These are phyloP conservation scores for Laticauda laticaudata DNA, from an alignment of 2,113 vertebrate species.

Conservation along the genomic window DNA sequence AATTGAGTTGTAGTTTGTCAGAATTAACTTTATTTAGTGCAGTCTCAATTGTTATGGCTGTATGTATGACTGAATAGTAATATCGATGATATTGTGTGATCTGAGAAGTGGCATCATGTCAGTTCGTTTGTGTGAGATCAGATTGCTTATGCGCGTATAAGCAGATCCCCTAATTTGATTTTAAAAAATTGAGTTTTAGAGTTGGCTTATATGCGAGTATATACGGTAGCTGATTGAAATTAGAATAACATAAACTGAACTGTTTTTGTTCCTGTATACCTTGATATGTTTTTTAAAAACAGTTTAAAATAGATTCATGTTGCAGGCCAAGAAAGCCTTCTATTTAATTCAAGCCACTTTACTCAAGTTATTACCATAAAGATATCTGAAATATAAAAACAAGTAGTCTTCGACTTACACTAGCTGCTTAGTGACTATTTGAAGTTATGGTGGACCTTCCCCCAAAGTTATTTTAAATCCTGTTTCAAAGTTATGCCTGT, in stretches of 20 bases:
- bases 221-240: conserved; percentile 12
- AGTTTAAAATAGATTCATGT: conserved; percentile 10
- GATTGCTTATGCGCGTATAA: too few relatives aligned
- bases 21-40: too few relatives aligned
- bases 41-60: too few relatives aligned
- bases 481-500: neutral
- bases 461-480: neutral
- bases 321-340: conserved; percentile 3
- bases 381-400: conserved; percentile 16
- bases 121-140: too few relatives aligned
- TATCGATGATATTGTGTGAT: too few relatives aligned
- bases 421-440: neutral
- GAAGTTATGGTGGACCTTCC: neutral
- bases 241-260: conserved; percentile 29
- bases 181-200: too few relatives aligned
- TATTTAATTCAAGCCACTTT: neutral
- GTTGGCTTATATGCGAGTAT: too few relatives aligned
- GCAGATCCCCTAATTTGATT: too few relatives aligned
- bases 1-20: too few relatives aligned
- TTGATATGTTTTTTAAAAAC: neutral
- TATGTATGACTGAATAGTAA: too few relatives aligned
- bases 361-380: neutral
- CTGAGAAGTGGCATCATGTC: too few relatives aligned
- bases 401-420: neutral
- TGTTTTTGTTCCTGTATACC: conserved; percentile 30